Evolutionary conservation across 2,888 invertebrate genomes (phyloP), one percentile per base, ranked within the genome.

Genomic region (Pegoplata infirma): DNA sequence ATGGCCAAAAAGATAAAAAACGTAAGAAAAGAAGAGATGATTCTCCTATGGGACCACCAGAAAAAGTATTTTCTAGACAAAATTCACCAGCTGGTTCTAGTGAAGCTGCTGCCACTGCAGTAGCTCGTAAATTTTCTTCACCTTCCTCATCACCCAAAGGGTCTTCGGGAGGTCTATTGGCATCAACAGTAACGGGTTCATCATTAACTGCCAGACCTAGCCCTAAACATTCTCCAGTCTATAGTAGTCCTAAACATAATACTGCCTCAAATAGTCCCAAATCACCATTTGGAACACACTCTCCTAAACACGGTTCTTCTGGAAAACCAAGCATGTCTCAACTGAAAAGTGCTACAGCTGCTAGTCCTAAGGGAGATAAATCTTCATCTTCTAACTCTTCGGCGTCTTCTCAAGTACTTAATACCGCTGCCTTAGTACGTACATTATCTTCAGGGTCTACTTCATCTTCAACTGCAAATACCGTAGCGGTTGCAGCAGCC

Each of bases 241-340:
- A 91, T 80, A 94, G 92, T 85, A 95, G 94, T 85, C 94, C 95
- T 4, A 95, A 95, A 87, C 94, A 95, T 82, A 89, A 92, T 64
- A 89, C 93, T 10, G 93, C 93, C 17, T 93, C 94, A 77, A 93
- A 94, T 68, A 94, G 94, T 88, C 94, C 94, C 83, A 95, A 95
- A 90, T 94, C 93, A 85, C 87, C 88, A 1, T 95, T 95, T 86
- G 94, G 94, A 59, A 93, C 94, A 16, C 93, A 94, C 12, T 95
- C 95, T 14, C 96, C 96, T 17, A 96, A 96, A 87, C 95, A 95
- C 83, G 91, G 92, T 83, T 89, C 89, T 12, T 94, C 95, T 0
- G 96, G 96, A 0, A 97, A 97, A 86, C 96, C 96, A 0, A 96
- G 96, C 85, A 96, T 97, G 95, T 95, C 96, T 0, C 93, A 96